A percentile compares a stretch with the other conserved stretches of the same genome.
Conservation (phyloP, 2,113 vertebrate genomes). For the Pandion haliaetus region DNA sequence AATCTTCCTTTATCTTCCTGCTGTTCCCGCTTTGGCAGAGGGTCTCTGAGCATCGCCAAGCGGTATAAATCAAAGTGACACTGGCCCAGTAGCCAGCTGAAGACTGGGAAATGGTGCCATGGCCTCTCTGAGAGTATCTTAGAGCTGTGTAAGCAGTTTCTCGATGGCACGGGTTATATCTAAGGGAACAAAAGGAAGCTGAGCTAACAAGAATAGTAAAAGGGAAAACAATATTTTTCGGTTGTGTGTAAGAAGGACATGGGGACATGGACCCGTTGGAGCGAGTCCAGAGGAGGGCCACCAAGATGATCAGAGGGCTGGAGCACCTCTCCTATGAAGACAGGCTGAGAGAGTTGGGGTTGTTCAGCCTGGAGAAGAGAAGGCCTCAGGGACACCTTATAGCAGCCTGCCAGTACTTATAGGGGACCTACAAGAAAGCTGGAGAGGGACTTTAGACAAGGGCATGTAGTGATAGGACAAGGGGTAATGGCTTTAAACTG, state of each 20-base stretch:
- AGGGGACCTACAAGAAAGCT: too few relatives aligned
- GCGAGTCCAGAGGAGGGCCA: too few relatives aligned
- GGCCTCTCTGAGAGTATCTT: not conserved
- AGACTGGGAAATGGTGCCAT: not conserved
- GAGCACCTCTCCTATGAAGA: too few relatives aligned
- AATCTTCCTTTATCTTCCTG: not conserved
- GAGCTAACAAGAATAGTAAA: not conserved
- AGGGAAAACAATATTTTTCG: fast-evolving
- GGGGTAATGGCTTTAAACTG: too few relatives aligned
- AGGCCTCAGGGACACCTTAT: too few relatives aligned
- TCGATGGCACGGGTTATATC: not conserved
- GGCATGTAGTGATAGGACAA: too few relatives aligned
- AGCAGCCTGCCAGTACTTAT: too few relatives aligned
- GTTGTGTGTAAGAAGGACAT: not conserved
- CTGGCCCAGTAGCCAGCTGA: not conserved
- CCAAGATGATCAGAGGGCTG: too few relatives aligned
- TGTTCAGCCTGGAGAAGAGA: too few relatives aligned
- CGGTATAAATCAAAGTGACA: not conserved
- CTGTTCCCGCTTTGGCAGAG: not conserved
- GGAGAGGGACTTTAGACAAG: too few relatives aligned
- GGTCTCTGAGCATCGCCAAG: not conserved
- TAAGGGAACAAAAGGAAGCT: not conserved
- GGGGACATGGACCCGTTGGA: too few relatives aligned
- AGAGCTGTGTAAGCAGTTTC: not conserved
- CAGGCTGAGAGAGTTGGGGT: too few relatives aligned